Conservation (phyloP, 1,140 invertebrate genomes). For the Drosophila orena region DNA sequence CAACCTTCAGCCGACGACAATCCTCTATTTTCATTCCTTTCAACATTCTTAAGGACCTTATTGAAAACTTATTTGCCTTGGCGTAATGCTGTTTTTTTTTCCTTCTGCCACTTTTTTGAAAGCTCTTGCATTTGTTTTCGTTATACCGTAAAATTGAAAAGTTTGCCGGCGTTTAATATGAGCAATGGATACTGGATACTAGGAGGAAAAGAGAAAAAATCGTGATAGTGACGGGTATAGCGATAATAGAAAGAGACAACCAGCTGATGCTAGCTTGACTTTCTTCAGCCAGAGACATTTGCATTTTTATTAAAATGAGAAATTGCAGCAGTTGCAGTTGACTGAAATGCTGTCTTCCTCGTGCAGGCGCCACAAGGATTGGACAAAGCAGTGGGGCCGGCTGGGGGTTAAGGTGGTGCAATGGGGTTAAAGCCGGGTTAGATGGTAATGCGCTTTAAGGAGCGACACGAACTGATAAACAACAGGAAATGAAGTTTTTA, state of each 20-base stretch:
- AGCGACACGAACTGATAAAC: slow-evolving; percentile 13
- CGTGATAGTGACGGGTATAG: neutral
- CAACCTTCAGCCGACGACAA: slow-evolving; percentile 34
- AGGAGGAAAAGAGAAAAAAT: slow-evolving; percentile 2
- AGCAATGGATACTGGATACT: slow-evolving; percentile 15
- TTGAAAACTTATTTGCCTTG: slow-evolving; percentile 68
- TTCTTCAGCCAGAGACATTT: slow-evolving; percentile 69
- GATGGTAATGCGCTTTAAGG: neutral
- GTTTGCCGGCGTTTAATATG: slow-evolving; percentile 69
- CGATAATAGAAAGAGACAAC: slow-evolving; percentile 25
- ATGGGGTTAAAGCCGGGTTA: slow-evolving; percentile 10
- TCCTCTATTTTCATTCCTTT: slow-evolving; percentile 41
- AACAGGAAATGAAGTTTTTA: slow-evolving; percentile 19
- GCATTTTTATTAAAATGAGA: slow-evolving; percentile 81
- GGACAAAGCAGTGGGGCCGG: slow-evolving; percentile 1
- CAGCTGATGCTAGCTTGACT: slow-evolving; percentile 54
- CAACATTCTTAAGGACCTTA: slow-evolving; percentile 53
- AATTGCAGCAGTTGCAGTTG: slow-evolving; percentile 71
- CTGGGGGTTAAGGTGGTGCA: neutral
- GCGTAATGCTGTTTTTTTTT: slow-evolving; percentile 9
- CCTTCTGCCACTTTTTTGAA: slow-evolving; percentile 10
- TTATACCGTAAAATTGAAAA: slow-evolving; percentile 65
- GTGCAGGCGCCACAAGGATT: slow-evolving; percentile 48
- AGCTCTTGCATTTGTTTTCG: slow-evolving; percentile 36
- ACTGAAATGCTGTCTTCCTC: slow-evolving; percentile 38